Evolutionary conservation across 30 jellyfish, hydroid and myxozoan genomes (phyloP).

Genomic region (Aurelia sp.): DNA sequence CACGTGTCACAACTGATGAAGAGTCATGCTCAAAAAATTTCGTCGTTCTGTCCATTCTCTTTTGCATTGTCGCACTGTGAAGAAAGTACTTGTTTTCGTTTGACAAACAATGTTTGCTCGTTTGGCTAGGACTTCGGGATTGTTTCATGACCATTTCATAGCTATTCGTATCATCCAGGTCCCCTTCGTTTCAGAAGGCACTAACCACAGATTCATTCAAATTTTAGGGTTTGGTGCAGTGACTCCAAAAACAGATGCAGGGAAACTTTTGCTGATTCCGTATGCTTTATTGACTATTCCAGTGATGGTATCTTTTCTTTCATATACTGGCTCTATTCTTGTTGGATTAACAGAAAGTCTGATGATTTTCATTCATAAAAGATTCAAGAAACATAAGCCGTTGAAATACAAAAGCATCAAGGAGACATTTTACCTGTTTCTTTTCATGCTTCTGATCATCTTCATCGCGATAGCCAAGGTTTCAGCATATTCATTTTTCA

Average conservation of each 20-base stretch:
- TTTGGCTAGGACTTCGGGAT: no score
- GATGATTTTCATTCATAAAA: conserved; percentile 27
- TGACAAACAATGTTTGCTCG: no score
- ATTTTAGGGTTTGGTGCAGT: conserved; percentile 50
- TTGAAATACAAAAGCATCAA: conserved; percentile 31
- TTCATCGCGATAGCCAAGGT: no score
- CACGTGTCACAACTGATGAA: no score
- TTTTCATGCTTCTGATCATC: not conserved
- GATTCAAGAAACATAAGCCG: conserved; percentile 29
- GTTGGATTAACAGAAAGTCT: conserved; percentile 3
- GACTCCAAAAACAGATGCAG: conserved; percentile 47
- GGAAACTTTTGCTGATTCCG: conserved; percentile 58
- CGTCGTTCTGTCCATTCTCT: no score
- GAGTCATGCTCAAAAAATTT: no score
- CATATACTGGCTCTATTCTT: conserved; percentile 22
- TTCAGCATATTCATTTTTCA: no score
- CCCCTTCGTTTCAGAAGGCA: no score
- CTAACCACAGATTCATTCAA: not conserved
- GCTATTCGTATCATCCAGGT: not conserved
- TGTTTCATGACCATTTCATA: not conserved
- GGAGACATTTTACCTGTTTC: conserved; percentile 7
- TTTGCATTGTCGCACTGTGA: no score
- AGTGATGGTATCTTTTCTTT: conserved; percentile 2
- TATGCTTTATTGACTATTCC: conserved; percentile 56
- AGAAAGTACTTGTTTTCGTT: no score